phyloP scores from a whole-genome alignment of 1,140 invertebrate genomes.

The Venturia canescens region DNA sequence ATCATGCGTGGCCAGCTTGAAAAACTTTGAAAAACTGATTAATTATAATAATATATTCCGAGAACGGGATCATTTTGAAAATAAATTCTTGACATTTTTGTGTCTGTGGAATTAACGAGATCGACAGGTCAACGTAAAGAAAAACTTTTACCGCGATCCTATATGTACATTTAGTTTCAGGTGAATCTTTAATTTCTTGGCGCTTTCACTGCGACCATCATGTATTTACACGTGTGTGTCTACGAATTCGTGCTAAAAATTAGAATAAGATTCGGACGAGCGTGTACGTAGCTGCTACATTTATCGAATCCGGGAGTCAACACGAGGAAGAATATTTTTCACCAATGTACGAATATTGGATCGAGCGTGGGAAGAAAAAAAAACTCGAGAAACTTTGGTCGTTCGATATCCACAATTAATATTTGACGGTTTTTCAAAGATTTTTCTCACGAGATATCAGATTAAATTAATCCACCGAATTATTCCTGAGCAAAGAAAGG shows the following conservation, averaged over 20 bases:
- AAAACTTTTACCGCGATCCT: background rate
- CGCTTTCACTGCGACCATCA: background rate
- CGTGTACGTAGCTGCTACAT: background rate
- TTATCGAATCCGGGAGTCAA: background rate
- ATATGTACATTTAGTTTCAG: background rate
- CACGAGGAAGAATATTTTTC: too few relatives aligned
- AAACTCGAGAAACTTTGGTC: too few relatives aligned
- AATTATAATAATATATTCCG: background rate
- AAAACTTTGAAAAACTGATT: too few relatives aligned
- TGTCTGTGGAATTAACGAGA: background rate
- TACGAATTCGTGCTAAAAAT: slow-evolving; percentile 4
- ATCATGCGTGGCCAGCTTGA: too few relatives aligned
- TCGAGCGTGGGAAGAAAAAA: too few relatives aligned
- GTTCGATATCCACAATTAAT: too few relatives aligned
- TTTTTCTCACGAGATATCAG: too few relatives aligned
- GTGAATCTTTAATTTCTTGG: background rate
- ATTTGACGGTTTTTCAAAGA: too few relatives aligned
- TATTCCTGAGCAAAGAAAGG: too few relatives aligned
- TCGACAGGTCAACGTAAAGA: background rate
- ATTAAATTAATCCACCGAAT: too few relatives aligned
- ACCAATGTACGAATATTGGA: too few relatives aligned
- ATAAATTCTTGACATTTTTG: background rate
- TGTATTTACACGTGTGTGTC: background rate
- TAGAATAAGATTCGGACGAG: background rate
- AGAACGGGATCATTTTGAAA: background rate